A percentile compares a stretch with the other conserved stretches of the same genome.
Evolutionary conservation across 2,797 vertebrate species (phyloP).

Genomic region (Pelobates cultripes): DNA sequence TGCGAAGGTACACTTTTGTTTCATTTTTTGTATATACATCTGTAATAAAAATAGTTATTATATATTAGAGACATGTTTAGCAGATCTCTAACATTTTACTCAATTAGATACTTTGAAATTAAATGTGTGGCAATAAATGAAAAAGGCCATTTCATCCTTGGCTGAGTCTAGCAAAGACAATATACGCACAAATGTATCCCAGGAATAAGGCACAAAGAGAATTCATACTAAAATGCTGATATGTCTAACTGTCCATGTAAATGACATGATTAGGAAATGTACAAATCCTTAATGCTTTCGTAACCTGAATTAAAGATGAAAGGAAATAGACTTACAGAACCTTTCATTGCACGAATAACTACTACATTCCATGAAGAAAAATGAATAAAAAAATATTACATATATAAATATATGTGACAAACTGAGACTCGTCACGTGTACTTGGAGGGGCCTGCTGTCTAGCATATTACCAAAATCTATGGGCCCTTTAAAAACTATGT

Average conservation of each 20-base stretch:
- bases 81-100: conserved; percentile 71
- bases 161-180: conserved; percentile 67
- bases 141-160: conserved; percentile 78
- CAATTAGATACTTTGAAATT: conserved; percentile 75
- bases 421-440: too few species aligned
- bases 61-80: conserved; percentile 66
- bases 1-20: neutral
- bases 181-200: conserved; percentile 66
- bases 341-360: too few species aligned
- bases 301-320: conserved; percentile 45
- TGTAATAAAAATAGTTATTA: neutral
- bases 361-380: too few species aligned
- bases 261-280: conserved; percentile 70
- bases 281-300: conserved; percentile 61
- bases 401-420: too few species aligned
- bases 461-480: too few species aligned
- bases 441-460: too few species aligned
- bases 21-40: neutral
- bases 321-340: neutral
- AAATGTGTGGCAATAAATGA: conserved; percentile 79
- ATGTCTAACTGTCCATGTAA: conserved; percentile 63
- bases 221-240: conserved; percentile 61
- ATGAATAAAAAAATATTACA: too few species aligned
- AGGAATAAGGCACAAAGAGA: conserved; percentile 63
- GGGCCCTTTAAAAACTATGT: too few species aligned